Base-by-base conservation (phyloP, 2,113 vertebrate species). In the Cranoglanis bouderius region DNA sequence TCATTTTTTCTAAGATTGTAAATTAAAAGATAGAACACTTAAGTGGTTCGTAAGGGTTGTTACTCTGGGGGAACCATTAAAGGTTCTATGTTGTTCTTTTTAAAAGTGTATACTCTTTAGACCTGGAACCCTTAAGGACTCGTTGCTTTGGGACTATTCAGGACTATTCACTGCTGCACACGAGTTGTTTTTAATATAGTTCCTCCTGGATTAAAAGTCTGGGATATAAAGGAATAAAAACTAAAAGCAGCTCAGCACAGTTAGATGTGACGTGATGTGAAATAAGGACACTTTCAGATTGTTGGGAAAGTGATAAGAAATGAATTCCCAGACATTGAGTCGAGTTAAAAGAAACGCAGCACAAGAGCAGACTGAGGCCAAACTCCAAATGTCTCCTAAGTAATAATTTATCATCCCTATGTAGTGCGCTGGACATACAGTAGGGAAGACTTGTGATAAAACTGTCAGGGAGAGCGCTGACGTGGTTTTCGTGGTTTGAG, bases 351-450 rank as follows among this genome's bases (percentile, higher is more conserved):
- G 72, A 90, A 90, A 26, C 26, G 38, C 7, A 57, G 18, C 13
- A 38, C 49, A 35, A 9, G 38, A 26, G 10, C 10, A 59, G 59
- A 13, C 35, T 35, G 21, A 67, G 49, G 21, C 59, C 80, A 57
- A 38, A 24, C 0, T 59, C 19, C 53, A 57, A 13, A 26, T 38
- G 16, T 0, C 26, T 2, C 43, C 43, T 16, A 51, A 21, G 24
- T 6, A 19, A 26, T 6, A 4, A 6, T 12, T 12, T 6, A 13
- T 57, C 9, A 4, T 81, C 0, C 38, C 51, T 57, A 1, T 57
- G 3, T 24, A 19, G 1, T 12, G n/a, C 0, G 0, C 2, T 0
- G 24, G 32, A 35, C 18, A 3, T 1, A 2, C 6, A 55, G 8
- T 2, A 18, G 19, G 8, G 19, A 13, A 19, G 9, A 26, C 19